Base-by-base conservation (phyloP, 2,113 vertebrate genomes). In the Zapus hudsonius region DNA sequence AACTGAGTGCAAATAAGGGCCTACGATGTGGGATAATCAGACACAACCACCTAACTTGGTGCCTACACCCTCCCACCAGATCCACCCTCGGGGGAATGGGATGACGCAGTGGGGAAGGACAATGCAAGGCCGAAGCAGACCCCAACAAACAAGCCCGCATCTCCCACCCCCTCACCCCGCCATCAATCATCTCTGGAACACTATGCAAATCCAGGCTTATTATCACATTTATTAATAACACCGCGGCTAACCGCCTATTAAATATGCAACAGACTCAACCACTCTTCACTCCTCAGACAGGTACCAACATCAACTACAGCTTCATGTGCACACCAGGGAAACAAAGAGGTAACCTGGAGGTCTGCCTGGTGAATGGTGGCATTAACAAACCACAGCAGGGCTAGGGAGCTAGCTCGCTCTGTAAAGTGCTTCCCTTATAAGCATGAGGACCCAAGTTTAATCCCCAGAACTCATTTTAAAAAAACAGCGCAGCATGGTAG, bases 141-240 rank as follows among this genome's bases (percentile, higher is more conserved):
- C 19, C 19, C 42, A 38, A 63, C 42, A 69, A 67, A 55, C 16
- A 61, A 91, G 52, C 33, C 23, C 16, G 47, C 44, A 75, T 40
- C 66, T 67, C 22, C 7, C n/a, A n/a, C n/a, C n/a, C n/a, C n/a
- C n/a, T n/a, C n/a, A 1, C 66, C 57, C 80, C 59, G 55, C 12
- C 3, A 2, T 75, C 87, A 85, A 70, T 74, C 85, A 92, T 94
- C 84, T 91, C 63, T 69, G 47, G 82, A 95, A 92, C 93, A 66
- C 87, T 86, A 91, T 93, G 94, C 87, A 96, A 89, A 95, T 89
- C 25, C 75, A 87, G 52, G n/a, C 75, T 59, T 78, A 66, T 83
- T 74, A 87, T 83, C 93, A 92, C 87, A 59, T 79, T 94, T 89
- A 93, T 92, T 93, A 94, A 94, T 84, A 94, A 95, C 75, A 86